Percentiles rank a stretch among this genome's conserved stretches.
These are phyloP conservation scores for Galago senegalensis DNA, from an alignment of 2,797 vertebrate genomes.

Conservation along the genomic window DNA sequence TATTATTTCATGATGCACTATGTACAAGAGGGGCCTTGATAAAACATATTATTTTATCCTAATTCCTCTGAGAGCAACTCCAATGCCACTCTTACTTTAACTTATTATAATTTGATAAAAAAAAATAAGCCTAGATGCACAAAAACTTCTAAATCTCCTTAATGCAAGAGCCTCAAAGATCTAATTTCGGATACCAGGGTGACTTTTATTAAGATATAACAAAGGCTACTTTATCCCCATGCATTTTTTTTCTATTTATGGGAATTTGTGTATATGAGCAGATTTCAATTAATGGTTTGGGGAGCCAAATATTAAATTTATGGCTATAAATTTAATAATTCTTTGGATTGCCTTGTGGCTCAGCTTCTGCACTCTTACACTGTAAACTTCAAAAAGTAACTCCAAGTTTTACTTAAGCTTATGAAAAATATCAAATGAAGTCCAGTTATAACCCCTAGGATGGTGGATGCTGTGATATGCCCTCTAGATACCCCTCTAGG, in stretches of 20 bases:
- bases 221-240: background rate
- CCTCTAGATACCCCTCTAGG: background rate
- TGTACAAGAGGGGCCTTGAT: background rate
- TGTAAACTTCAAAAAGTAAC: constrained; percentile 20
- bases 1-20: background rate
- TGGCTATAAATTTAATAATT: background rate
- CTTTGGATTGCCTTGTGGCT: background rate
- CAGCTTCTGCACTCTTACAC: background rate
- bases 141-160: constrained; percentile 32
- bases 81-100: background rate
- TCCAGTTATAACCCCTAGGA: background rate
- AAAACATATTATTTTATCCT: background rate
- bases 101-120: constrained; percentile 49
- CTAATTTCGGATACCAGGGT: background rate
- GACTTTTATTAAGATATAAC: constrained; percentile 31
- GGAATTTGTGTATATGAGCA: constrained; percentile 2
- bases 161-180: constrained; percentile 1
- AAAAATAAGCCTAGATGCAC: constrained; percentile 36
- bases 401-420: background rate
- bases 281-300: background rate
- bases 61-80: constrained; percentile 28
- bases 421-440: constrained; percentile 8
- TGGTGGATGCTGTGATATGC: background rate
- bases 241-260: background rate
- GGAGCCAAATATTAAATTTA: constrained; percentile 13